Percentiles rank a stretch among this genome's conserved stretches.
These are phyloP conservation scores for Oscheius onirici DNA, from an alignment of 2,888 invertebrate species.

Conservation along the genomic window DNA sequence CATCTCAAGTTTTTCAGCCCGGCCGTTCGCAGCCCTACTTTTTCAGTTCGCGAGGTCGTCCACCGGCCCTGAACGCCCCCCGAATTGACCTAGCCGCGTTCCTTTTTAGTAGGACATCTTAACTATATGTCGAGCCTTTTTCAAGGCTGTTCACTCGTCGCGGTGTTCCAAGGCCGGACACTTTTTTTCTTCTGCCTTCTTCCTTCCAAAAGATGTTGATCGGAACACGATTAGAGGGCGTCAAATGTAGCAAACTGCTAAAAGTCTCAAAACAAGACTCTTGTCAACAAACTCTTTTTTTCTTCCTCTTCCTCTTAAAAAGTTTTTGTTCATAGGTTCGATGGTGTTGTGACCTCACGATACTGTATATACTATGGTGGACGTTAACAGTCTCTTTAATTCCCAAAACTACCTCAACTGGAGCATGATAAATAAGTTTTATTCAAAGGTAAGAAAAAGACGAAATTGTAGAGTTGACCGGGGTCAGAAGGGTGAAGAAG, in stretches of 20 bases:
- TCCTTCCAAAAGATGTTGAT: neutral
- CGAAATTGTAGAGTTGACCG: neutral
- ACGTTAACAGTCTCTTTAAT: slow-evolving; percentile 49
- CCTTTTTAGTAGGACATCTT: slow-evolving; percentile 32
- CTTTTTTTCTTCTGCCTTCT: neutral
- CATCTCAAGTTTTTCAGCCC: slow-evolving; percentile 18
- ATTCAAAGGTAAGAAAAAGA: slow-evolving; percentile 44
- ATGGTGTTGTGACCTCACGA: slow-evolving; percentile 20
- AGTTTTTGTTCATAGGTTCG: slow-evolving; percentile 10
- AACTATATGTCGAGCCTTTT: slow-evolving; percentile 30
- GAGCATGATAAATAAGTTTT: slow-evolving; percentile 60
- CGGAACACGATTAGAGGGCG: neutral
- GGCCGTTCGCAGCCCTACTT: slow-evolving; percentile 20
- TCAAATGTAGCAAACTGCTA: neutral
- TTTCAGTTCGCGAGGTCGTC: slow-evolving; percentile 29
- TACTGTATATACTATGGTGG: slow-evolving; percentile 33
- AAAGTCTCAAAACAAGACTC: neutral
- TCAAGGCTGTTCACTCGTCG: slow-evolving; percentile 11
- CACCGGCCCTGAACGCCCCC: slow-evolving; percentile 22
- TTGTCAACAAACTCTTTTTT: slow-evolving; percentile 1
- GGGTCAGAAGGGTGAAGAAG: neutral
- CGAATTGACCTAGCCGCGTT: slow-evolving; percentile 27
- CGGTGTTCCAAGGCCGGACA: neutral
- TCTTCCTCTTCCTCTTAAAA: neutral
- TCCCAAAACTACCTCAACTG: slow-evolving; percentile 60